Evolutionary conservation across 2,113 vertebrate genomes (phyloP), one percentile per base, ranked within the genome.

Genomic region (Melanotaenia duboulayi): DNA sequence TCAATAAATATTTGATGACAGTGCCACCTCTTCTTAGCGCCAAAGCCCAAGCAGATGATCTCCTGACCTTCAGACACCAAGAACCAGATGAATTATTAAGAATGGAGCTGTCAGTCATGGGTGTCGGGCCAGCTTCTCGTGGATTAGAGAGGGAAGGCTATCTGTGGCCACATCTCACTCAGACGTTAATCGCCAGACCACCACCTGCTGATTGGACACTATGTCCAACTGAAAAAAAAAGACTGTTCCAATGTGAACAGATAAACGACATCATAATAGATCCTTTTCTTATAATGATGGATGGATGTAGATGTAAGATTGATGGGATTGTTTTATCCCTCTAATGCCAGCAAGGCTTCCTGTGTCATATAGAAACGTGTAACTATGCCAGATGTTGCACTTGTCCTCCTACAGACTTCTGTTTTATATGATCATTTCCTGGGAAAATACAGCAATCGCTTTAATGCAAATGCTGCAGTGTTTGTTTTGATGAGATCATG

Each of bases 1-100:
- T 90, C 86, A 90, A 94, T 95, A 81, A 94, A 94, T 95, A 94
- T 94, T 94, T 94, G 89, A 95, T 95, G 93, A 90, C 63, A 61
- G 74, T 87, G 90, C 88, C 93, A 93, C 92, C 90, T 89, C 88
- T 90, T 65, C 82, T 82, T 82, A 76, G 78, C 24, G 37, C 87
- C 77, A 71, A 69, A 74, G 84, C 77, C 71, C 83, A 80, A 83
- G 83, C 84, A 88, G 92, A 94, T 92, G 90, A 91, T 93, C 89
- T 91, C 81, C 89, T 92, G 94, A 94, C 94, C 94, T 95, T 94
- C 94, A 94, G 91, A 93, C 91, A 90, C 85, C 70, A 81, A 91
- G 90, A 83, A 78, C 89, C 75, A 20, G 82, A 93, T 95, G 83
- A 95, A 94, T 95, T 93, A 94, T 95, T 94, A 76, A 95, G 90